Evolutionary conservation across 2,113 vertebrate genomes (phyloP).

Genomic region (Epinephelus cyanopodus): DNA sequence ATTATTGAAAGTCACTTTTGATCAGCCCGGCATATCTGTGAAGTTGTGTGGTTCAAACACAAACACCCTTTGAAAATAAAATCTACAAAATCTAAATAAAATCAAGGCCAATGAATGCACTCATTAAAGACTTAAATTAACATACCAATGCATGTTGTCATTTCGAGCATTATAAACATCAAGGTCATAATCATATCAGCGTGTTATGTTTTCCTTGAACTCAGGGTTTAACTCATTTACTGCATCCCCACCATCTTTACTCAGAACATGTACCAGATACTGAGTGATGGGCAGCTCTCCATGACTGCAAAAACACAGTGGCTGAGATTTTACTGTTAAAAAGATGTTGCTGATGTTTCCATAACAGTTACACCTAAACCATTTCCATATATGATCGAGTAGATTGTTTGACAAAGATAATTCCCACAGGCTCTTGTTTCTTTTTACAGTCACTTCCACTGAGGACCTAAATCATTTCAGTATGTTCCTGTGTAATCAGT

Average conservation of each 20-base stretch:
- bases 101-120: not conserved
- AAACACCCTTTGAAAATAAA: not conserved
- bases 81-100: not conserved
- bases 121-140: not conserved
- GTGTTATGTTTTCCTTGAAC: not conserved
- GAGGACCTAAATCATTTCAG: constrained; percentile 9
- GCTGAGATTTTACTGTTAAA: not conserved
- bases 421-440: not conserved
- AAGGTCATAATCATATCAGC: not conserved
- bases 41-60: not conserved
- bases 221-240: not conserved
- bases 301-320: not conserved
- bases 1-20: not conserved
- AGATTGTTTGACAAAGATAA: not conserved
- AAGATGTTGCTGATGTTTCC: not conserved
- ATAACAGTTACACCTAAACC: not conserved
- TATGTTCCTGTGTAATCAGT: constrained; percentile 25
- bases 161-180: not conserved
- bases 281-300: not conserved
- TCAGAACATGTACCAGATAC: not conserved
- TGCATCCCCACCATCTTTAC: not conserved
- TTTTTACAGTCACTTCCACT: not conserved
- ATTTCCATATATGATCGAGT: not conserved
- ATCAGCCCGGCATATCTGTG: not conserved
- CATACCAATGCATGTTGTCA: not conserved